phyloP scores from a whole-genome alignment of 2,888 invertebrate genomes.

The Eupithecia tripunctaria region DNA sequence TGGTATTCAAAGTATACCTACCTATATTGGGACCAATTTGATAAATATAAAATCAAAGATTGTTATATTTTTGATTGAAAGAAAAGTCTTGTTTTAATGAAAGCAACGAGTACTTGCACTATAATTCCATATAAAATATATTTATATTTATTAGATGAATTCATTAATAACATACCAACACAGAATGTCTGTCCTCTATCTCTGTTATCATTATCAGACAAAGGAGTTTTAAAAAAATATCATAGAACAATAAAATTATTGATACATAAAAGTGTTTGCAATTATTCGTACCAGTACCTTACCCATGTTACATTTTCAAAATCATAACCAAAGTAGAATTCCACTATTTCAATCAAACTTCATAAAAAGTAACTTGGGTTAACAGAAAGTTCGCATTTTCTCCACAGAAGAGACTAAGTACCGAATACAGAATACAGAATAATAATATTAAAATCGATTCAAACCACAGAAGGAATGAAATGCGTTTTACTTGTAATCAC shows the following conservation, averaged over 20 bases:
- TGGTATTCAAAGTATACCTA: conserved; percentile 21
- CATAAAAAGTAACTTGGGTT: neutral
- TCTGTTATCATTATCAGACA: no score
- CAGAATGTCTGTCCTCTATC: neutral
- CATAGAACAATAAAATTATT: conserved; percentile 11
- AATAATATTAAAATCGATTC: neutral
- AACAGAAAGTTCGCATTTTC: no score
- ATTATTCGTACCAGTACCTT: neutral
- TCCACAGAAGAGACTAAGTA: neutral
- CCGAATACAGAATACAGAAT: neutral
- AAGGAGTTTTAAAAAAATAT: conserved; percentile 11
- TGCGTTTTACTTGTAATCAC: neutral
- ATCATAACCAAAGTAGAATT: neutral
- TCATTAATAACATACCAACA: neutral
- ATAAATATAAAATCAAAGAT: neutral
- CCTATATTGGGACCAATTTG: conserved; percentile 37
- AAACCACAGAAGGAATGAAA: neutral
- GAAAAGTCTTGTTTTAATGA: neutral
- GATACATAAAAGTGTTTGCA: conserved; percentile 8
- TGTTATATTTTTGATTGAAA: conserved; percentile 1
- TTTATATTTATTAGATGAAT: neutral
- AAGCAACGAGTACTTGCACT: neutral
- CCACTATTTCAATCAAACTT: neutral
- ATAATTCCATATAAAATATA: neutral
- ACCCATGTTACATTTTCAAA: neutral